Conservation (phyloP, 2,888 invertebrate species). For the Caenorhabditis sp. region DNA sequence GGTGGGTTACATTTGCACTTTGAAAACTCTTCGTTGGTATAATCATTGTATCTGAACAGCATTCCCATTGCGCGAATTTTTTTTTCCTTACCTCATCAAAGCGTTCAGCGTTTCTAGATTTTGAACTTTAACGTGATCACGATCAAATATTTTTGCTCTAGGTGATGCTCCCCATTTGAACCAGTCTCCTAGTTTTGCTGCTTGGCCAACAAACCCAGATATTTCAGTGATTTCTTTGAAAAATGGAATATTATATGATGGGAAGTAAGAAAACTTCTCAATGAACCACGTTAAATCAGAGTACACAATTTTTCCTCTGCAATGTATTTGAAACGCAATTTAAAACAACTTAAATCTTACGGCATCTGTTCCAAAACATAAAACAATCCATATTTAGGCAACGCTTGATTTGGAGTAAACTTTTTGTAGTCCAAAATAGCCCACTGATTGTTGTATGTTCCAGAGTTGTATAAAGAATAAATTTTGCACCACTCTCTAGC, state of each 20-base stretch:
- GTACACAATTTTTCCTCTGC: conserved; percentile 78
- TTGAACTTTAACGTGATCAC: conserved; percentile 86
- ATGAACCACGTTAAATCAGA: conserved; percentile 80
- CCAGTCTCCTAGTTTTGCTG: conserved; percentile 85
- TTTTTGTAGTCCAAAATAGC: conserved; percentile 89
- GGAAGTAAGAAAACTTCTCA: conserved; percentile 87
- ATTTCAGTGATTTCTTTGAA: conserved; percentile 87
- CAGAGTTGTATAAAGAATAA: conserved; percentile 89
- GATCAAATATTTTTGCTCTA: conserved; percentile 79
- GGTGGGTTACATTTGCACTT: conserved; percentile 88
- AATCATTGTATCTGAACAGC: conserved; percentile 89
- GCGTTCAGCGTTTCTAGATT: conserved; percentile 87
- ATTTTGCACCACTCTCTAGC: conserved; percentile 89
- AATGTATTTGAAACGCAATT: conserved; percentile 25
- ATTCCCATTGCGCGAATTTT: too few species aligned
- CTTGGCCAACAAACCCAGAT: conserved; percentile 86
- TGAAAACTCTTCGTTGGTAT: conserved; percentile 87
- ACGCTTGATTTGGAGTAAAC: conserved; percentile 85
- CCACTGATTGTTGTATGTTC: conserved; percentile 93
- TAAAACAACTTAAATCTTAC: conserved; percentile 80
- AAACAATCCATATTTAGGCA: conserved; percentile 84
- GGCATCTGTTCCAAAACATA: conserved; percentile 90
- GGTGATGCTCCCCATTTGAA: conserved; percentile 87
- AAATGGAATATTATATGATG: conserved; percentile 88
- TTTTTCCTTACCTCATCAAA: conserved; percentile 86